Evolutionary conservation across 2,113 vertebrate species (phyloP).

Genomic region (Gymnarchus niloticus): DNA sequence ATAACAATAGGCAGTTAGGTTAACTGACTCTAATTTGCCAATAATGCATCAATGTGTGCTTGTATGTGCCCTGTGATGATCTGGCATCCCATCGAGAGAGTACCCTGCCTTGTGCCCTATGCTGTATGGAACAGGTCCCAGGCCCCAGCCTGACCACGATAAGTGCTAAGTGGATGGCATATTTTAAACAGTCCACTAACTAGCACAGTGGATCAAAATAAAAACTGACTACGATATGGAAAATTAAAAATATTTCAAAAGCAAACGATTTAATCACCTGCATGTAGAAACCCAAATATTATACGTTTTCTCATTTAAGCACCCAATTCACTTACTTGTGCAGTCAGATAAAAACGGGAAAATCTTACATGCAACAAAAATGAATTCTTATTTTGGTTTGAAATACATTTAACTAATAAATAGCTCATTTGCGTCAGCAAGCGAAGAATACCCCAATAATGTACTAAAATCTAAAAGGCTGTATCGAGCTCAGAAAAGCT

Average conservation of each 20-base stretch:
- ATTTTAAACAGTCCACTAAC: too few relatives aligned
- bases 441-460: conserved; percentile 2
- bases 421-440: conserved; percentile 3
- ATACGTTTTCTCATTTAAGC: background rate
- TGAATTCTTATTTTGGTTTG: background rate
- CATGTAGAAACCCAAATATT: background rate
- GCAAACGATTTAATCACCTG: background rate
- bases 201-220: background rate
- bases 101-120: background rate
- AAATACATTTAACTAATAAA: background rate
- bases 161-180: background rate
- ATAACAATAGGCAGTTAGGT: background rate
- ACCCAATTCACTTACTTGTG: background rate
- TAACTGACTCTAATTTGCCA: background rate
- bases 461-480: conserved; percentile 50
- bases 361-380: background rate
- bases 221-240: background rate
- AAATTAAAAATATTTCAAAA: background rate
- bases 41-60: background rate
- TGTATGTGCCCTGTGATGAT: background rate
- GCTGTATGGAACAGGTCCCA: background rate
- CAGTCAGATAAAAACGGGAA: background rate
- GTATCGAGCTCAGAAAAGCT: conserved; percentile 61
- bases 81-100: background rate
- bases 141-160: background rate